These are phyloP conservation scores for Cephus nigrinus DNA, from an alignment of 2,888 invertebrate species.

Conservation along the genomic window DNA sequence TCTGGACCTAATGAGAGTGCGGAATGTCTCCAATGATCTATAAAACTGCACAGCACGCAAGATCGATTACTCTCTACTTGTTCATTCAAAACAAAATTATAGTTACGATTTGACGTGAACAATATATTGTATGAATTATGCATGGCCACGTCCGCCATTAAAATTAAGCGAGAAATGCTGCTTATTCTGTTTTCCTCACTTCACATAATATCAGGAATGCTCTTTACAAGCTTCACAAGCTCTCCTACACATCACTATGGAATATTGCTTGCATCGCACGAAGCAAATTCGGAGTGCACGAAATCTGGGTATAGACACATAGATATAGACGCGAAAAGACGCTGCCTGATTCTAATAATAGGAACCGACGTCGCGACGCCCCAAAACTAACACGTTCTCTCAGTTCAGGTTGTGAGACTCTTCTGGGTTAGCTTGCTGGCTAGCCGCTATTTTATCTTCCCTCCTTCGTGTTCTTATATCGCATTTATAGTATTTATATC, in stretches of 20 bases:
- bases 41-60: background rate
- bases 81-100: background rate
- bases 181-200: background rate
- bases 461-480: background rate
- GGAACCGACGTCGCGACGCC: slow-evolving; percentile 37
- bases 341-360: slow-evolving; percentile 55
- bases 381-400: slow-evolving; percentile 34
- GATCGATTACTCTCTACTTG: background rate
- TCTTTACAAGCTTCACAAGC: background rate
- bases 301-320: slow-evolving; percentile 43
- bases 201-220: background rate
- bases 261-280: slow-evolving; percentile 1
- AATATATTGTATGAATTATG: background rate
- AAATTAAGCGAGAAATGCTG: background rate
- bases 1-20: background rate
- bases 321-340: slow-evolving; percentile 47
- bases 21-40: background rate
- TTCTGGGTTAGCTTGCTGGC: slow-evolving; percentile 53
- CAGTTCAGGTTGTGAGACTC: slow-evolving; percentile 28
- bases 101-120: background rate
- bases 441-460: slow-evolving; percentile 28
- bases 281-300: slow-evolving; percentile 20
- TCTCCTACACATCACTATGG: background rate
- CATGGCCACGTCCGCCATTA: background rate
- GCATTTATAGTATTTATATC: background rate